A percentile compares a stretch with the other conserved stretches of the same genome.
phyloP scores from a whole-genome alignment of 1,140 invertebrate genomes.

The Sinella curviseta region DNA sequence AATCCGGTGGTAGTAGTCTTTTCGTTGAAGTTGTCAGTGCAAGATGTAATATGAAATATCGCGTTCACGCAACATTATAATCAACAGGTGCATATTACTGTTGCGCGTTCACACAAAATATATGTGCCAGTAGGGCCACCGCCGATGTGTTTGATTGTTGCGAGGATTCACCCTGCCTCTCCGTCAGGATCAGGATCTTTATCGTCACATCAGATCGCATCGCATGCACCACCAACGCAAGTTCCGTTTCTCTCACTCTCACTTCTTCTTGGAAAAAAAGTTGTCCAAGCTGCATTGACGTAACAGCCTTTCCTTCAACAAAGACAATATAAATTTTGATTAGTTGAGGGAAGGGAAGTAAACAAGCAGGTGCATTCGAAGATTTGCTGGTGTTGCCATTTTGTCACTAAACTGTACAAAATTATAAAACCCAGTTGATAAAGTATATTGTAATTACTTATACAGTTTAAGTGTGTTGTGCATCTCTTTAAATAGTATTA shows the following conservation, averaged over 20 bases:
- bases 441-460: too few species aligned
- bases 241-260: not conserved
- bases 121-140: not conserved
- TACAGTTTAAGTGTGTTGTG: too few species aligned
- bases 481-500: too few species aligned
- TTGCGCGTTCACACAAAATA: too few species aligned
- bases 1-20: not conserved
- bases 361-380: too few species aligned
- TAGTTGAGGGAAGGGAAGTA: not conserved
- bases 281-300: not conserved
- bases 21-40: not conserved
- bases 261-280: not conserved
- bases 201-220: constrained; percentile 5
- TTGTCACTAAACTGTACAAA: too few species aligned
- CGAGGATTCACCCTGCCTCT: not conserved
- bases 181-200: not conserved
- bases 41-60: not conserved
- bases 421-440: too few species aligned
- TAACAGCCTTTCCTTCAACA: not conserved
- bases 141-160: not conserved
- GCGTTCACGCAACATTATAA: too few species aligned
- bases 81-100: too few species aligned
- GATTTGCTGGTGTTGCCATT: too few species aligned
- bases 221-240: not conserved
- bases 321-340: not conserved